phyloP scores from a whole-genome alignment of 2,797 vertebrate genomes.

The Hirundo rustica region DNA sequence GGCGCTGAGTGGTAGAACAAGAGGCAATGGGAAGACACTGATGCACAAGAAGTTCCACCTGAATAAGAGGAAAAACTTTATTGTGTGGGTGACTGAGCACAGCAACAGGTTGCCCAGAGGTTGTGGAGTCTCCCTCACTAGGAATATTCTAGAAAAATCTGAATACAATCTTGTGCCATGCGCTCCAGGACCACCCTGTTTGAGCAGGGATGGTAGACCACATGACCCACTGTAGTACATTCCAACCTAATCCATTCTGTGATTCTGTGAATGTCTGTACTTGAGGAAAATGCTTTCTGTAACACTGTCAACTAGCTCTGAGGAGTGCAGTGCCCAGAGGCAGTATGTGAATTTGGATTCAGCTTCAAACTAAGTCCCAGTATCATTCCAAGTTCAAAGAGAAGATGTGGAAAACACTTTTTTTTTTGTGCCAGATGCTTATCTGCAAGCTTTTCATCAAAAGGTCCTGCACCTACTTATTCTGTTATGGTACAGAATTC shows the following conservation, averaged over 20 bases:
- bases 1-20: neutral
- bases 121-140: neutral
- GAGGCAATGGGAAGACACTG: neutral
- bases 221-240: neutral
- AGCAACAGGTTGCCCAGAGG: neutral
- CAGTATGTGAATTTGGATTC: neutral
- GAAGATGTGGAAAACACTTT: neutral
- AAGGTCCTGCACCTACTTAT: neutral
- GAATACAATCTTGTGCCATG: neutral
- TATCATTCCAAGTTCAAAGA: neutral
- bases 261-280: neutral
- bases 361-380: neutral
- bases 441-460: neutral
- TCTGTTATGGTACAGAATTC: neutral
- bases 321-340: neutral
- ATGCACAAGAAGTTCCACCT: neutral
- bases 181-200: neutral
- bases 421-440: neutral
- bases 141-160: neutral
- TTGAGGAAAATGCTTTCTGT: neutral
- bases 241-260: neutral
- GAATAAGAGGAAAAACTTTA: neutral
- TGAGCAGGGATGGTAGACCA: neutral
- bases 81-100: neutral
- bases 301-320: neutral